Evolutionary conservation across 1,140 invertebrate genomes (phyloP).

Genomic region (Lerema accius): DNA sequence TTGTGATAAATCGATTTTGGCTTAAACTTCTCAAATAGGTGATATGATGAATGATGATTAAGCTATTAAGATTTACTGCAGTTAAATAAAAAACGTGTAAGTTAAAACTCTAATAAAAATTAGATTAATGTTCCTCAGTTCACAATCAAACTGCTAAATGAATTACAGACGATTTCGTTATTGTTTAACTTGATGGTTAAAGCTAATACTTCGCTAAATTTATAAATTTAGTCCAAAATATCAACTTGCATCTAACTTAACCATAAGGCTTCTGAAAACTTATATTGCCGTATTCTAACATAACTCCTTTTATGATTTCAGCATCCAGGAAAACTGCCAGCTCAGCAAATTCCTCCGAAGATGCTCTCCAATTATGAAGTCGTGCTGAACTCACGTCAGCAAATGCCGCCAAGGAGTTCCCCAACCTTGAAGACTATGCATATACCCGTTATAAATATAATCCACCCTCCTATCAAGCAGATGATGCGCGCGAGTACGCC

Average conservation of each 20-base stretch:
- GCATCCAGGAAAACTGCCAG: constrained; percentile 45
- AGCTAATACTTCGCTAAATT: constrained; percentile 44
- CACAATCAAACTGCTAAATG: background rate
- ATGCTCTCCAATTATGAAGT: constrained; percentile 53
- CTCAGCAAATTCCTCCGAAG: constrained; percentile 42
- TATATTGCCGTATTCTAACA: constrained; percentile 37
- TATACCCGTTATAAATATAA: constrained; percentile 64
- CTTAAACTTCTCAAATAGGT: too few species aligned
- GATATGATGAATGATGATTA: too few species aligned
- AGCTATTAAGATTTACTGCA: too few species aligned
- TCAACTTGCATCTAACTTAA: constrained; percentile 48
- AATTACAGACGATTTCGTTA: background rate
- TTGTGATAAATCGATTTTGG: too few species aligned
- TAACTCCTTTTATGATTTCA: constrained; percentile 50
- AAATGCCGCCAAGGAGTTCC: constrained; percentile 33
- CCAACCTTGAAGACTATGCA: constrained; percentile 52
- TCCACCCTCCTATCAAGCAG: constrained; percentile 51
- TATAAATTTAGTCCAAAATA: background rate
- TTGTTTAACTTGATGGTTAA: constrained; percentile 43
- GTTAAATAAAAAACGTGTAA: too few species aligned
- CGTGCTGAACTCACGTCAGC: constrained; percentile 44
- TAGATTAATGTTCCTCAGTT: background rate
- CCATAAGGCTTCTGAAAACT: too few species aligned
- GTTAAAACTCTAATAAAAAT: background rate
- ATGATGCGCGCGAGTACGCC: constrained; percentile 48